Conservation (phyloP, 2,888 invertebrate species). For the Agapostemon virescens region DNA sequence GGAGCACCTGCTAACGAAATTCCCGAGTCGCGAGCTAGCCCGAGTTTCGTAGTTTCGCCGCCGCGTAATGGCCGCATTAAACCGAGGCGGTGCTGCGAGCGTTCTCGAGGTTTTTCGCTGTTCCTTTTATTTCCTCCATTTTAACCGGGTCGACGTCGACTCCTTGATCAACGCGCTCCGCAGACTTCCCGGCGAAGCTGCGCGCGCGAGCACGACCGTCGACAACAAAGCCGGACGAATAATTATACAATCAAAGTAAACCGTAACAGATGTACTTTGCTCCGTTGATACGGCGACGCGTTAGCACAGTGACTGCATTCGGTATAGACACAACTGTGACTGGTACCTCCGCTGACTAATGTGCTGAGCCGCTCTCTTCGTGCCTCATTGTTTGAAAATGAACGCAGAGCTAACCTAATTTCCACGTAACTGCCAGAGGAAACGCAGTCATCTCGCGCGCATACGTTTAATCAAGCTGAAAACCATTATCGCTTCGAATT, state of each 20-base stretch:
- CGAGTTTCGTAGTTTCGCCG: constrained; percentile 27
- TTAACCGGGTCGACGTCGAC: background rate
- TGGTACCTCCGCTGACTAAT: constrained; percentile 15
- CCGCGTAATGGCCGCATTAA: constrained; percentile 15
- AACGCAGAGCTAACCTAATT: background rate
- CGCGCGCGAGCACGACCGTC: background rate
- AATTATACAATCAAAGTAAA: background rate
- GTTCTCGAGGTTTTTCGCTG: background rate
- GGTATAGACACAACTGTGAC: background rate
- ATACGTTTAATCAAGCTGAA: too few relatives aligned
- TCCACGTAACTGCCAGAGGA: background rate
- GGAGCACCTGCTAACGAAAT: constrained; percentile 51
- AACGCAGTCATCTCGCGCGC: background rate
- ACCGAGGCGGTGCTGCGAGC: background rate
- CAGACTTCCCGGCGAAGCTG: background rate
- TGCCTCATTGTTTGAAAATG: constrained; percentile 10
- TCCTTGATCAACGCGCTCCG: background rate
- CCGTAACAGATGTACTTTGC: constrained; percentile 21
- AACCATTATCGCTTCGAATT: too few relatives aligned
- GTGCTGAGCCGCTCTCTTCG: background rate
- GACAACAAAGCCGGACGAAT: background rate
- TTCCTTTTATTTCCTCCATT: background rate
- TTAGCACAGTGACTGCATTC: background rate
- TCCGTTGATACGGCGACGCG: constrained; percentile 3
- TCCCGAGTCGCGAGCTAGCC: constrained; percentile 8